Conservation (phyloP, 2,797 vertebrate genomes). For the Tauraco hartlaubi region DNA sequence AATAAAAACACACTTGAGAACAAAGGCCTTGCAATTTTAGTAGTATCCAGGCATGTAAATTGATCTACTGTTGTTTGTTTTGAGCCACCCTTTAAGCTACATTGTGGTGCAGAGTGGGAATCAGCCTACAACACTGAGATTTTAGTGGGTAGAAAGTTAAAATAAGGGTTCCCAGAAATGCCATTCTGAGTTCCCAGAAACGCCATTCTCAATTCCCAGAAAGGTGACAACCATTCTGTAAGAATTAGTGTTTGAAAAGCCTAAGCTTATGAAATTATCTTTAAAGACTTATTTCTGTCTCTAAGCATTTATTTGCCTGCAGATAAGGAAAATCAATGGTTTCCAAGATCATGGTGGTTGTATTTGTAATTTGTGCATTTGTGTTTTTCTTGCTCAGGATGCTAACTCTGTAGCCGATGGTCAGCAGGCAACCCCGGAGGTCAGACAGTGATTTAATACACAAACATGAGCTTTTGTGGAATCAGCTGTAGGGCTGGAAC, state of each 20-base stretch:
- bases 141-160: not conserved
- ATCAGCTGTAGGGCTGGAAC: not conserved
- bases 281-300: not conserved
- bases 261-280: not conserved
- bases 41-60: not conserved
- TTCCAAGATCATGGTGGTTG: not conserved
- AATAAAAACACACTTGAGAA: not conserved
- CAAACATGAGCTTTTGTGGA: not conserved
- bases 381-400: not conserved
- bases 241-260: not conserved
- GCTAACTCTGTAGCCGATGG: not conserved
- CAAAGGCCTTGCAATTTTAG: not conserved
- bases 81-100: not conserved
- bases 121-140: not conserved
- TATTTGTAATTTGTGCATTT: not conserved
- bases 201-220: not conserved
- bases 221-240: not conserved
- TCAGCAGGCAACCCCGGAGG: not conserved
- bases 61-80: not conserved
- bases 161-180: not conserved
- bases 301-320: not conserved
- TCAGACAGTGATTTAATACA: not conserved
- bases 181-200: not conserved
- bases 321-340: not conserved
- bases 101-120: not conserved